Conservation (phyloP, 30 jellyfish, hydroid and myxozoan species). For the Cassiopea xamachana region DNA sequence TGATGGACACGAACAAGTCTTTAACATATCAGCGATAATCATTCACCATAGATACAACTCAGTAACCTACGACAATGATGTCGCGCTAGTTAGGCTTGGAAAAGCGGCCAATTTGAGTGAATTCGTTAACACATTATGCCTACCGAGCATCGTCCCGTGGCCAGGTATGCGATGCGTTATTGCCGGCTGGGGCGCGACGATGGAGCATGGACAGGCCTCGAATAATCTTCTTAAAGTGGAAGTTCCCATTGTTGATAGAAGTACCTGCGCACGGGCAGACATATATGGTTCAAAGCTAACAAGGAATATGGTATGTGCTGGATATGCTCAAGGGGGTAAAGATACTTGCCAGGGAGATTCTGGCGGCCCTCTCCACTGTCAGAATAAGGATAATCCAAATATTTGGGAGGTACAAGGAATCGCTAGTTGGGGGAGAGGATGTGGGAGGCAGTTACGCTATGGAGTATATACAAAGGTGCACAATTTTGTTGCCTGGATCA, state of each 20-base stretch:
- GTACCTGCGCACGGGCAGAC: conserved; percentile 53
- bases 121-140: conserved; percentile 73
- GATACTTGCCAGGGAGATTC: conserved; percentile 92
- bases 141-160: conserved; percentile 50
- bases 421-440: conserved; percentile 95
- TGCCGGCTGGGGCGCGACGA: conserved; percentile 95
- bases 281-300: conserved; percentile 78
- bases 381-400: conserved; percentile 20
- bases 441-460: conserved; percentile 85
- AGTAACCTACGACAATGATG: conserved; percentile 79
- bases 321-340: conserved; percentile 76
- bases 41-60: conserved; percentile 66
- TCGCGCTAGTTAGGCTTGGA: conserved; percentile 69
- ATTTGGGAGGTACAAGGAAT: conserved; percentile 84
- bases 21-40: conserved; percentile 51
- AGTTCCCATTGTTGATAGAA: conserved; percentile 64
- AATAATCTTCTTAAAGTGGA: conserved; percentile 69
- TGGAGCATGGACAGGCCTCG: conserved; percentile 67
- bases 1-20: conserved; percentile 70
- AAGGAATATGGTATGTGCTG: conserved; percentile 93
- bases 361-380: conserved; percentile 94
- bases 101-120: conserved; percentile 38
- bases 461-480: conserved; percentile 84
- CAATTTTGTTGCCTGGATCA: conserved; percentile 73
- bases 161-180: conserved; percentile 70